Conservation (phyloP, 2,797 vertebrate genomes). For the Tokudaia tokunoshimensis region DNA sequence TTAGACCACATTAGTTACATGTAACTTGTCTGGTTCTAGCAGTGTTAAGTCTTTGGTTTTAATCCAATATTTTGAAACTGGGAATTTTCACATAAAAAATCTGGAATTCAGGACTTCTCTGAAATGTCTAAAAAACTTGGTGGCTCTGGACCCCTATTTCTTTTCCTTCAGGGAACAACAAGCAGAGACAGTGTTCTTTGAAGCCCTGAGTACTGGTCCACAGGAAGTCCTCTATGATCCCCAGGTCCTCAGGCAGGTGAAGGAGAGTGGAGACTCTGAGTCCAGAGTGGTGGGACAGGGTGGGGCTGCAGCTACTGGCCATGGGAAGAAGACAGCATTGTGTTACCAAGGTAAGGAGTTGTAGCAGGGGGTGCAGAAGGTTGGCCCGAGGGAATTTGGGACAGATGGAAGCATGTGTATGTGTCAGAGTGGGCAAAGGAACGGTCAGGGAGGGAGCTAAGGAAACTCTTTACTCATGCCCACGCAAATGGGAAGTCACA, state of each 20-base stretch:
- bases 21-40: conserved; percentile 50
- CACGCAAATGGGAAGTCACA: neutral
- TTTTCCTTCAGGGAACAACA: neutral
- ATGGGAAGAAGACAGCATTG: neutral
- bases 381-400: neutral
- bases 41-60: conserved; percentile 54
- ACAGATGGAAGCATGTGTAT: neutral
- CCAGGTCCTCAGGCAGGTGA: neutral
- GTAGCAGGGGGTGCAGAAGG: neutral
- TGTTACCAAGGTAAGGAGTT: neutral
- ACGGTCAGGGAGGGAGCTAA: neutral
- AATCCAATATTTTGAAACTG: conserved; percentile 67
- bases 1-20: neutral
- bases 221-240: neutral
- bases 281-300: neutral
- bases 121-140: conserved; percentile 45
- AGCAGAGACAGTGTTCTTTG: neutral
- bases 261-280: neutral
- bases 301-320: neutral
- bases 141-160: neutral
- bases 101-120: conserved; percentile 34
- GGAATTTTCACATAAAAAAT: conserved; percentile 60
- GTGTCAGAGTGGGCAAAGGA: neutral
- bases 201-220: neutral
- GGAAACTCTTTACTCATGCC: neutral